These are phyloP conservation scores for Coendou prehensilis DNA, from an alignment of 2,797 vertebrate genomes.

Conservation along the genomic window DNA sequence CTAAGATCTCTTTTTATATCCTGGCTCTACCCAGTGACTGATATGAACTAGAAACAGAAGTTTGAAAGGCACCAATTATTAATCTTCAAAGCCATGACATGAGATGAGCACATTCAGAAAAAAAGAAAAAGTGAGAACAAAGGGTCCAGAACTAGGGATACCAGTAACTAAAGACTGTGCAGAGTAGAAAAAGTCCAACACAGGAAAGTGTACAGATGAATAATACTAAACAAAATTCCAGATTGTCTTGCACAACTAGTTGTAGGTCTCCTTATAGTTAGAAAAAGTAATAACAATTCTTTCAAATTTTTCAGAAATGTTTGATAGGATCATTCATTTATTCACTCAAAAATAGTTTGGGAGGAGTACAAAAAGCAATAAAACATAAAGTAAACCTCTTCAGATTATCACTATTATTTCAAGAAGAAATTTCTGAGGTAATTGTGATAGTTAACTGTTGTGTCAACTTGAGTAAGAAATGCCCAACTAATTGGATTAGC, in stretches of 20 bases:
- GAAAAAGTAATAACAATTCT: slow-evolving; percentile 3
- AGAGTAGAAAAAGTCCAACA: not conserved
- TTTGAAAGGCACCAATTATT: slow-evolving; percentile 42
- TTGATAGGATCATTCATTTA: slow-evolving; percentile 1
- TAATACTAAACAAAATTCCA: slow-evolving; percentile 9
- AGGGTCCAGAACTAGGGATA: not conserved
- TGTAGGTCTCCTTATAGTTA: not conserved
- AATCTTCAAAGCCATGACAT: not conserved
- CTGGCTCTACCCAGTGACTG: not conserved
- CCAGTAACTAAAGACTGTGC: not conserved
- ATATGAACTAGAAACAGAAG: slow-evolving; percentile 45
- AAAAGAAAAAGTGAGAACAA: not conserved
- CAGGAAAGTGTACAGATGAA: not conserved
- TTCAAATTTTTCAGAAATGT: slow-evolving; percentile 35
- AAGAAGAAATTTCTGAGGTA: not conserved
- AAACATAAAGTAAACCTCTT: slow-evolving; percentile 37
- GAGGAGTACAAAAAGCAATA: not conserved
- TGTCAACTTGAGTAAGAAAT: not conserved
- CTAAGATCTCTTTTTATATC: slow-evolving; percentile 14
- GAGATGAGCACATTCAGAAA: not conserved
- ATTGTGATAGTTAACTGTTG: not conserved
- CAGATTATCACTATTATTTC: slow-evolving; percentile 25
- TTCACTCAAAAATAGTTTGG: slow-evolving; percentile 28
- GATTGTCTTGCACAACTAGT: not conserved
- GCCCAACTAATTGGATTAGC: not conserved